Evolutionary conservation across 92 coral and sea anemone genomes (phyloP).

Genomic region (Umimayanthus kanabou): DNA sequence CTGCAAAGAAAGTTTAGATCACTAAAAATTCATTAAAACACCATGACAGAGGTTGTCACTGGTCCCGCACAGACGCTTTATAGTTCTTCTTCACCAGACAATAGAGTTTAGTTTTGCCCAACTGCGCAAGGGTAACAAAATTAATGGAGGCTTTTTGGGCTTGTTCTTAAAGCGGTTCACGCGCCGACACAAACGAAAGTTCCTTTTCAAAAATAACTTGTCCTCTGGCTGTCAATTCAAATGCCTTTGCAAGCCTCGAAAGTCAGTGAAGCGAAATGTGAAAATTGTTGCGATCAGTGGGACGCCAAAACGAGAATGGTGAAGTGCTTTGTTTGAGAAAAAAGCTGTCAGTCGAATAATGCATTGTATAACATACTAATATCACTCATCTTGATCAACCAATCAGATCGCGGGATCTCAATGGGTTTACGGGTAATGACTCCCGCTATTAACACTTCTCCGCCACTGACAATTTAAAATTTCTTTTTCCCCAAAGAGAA

Average conservation of each 20-base stretch:
- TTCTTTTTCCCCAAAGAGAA: conserved; percentile 56
- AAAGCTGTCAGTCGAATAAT: conserved; percentile 35
- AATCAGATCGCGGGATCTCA: conserved; percentile 76
- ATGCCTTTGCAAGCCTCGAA: not conserved
- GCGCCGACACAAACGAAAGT: not conserved
- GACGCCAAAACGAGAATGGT: conserved; percentile 24
- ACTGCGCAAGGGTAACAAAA: too few species aligned
- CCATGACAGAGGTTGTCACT: too few species aligned
- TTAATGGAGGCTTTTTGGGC: too few species aligned
- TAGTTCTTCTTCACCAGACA: too few species aligned
- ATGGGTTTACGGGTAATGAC: conserved; percentile 82
- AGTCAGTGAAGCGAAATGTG: not conserved
- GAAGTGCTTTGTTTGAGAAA: conserved; percentile 20
- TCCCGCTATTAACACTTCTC: conserved; percentile 47
- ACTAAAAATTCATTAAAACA: too few species aligned
- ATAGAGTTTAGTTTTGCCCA: too few species aligned
- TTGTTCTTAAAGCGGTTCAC: too few species aligned
- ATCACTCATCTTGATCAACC: conserved; percentile 50
- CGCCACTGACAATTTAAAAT: conserved; percentile 27
- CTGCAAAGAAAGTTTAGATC: too few species aligned
- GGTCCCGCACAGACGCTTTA: too few species aligned
- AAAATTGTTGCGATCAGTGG: conserved; percentile 2
- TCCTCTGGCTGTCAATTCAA: not conserved
- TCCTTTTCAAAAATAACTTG: not conserved
- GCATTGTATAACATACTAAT: conserved; percentile 55